Base-by-base conservation (phyloP, 2,113 vertebrate species). In the Camarhynchus parvulus region DNA sequence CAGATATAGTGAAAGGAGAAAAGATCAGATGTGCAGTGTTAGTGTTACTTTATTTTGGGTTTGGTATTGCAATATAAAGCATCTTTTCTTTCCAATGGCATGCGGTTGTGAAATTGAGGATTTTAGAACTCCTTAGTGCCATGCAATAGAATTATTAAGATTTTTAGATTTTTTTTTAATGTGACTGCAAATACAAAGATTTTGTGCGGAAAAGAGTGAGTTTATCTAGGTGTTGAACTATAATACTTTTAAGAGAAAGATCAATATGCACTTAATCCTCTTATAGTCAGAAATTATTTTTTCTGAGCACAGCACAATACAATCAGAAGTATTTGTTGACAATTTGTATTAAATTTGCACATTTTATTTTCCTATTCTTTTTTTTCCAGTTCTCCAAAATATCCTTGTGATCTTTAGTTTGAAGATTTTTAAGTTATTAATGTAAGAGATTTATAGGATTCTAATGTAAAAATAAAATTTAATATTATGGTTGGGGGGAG, bases 401-500 rank as follows among this genome's bases (percentile, higher is more conserved):
- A 69, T 37, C 6, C 2, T 37, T 80, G 5, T 42, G 12, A 63
- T 50, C 5, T 50, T n/a, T 53, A 27, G 33, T 56, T 76, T 85
- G 18, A 25, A 30, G 13, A 27, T 70, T 64, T 33, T 39, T 18
- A 56, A 39, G 2, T 58, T 73, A 67, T 55, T 70, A 31, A 21
- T 21, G 4, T 35, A 74, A 81, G 8, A 70, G 6, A 47, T 33
- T 64, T 59, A 6, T 72, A 46, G 59, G 13, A 85, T 67, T 70
- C 3, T 53, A 72, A 31, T 30, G 9, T 41, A 31, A 76, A 83
- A 58, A 41, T 47, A 13, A 46, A 73, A 22, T 39, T 27, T 8
- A 73, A 53, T 89, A 49, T 21, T 3, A 15, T 25, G 3, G 0
- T 28, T 79, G 6, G 2, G 2, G 2, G 3, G 3, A 64, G 5